A percentile compares a stretch with the other conserved stretches of the same genome.
These are phyloP conservation scores for Rhyacophila brunnea DNA, from an alignment of 1,140 invertebrate species.

Conservation along the genomic window DNA sequence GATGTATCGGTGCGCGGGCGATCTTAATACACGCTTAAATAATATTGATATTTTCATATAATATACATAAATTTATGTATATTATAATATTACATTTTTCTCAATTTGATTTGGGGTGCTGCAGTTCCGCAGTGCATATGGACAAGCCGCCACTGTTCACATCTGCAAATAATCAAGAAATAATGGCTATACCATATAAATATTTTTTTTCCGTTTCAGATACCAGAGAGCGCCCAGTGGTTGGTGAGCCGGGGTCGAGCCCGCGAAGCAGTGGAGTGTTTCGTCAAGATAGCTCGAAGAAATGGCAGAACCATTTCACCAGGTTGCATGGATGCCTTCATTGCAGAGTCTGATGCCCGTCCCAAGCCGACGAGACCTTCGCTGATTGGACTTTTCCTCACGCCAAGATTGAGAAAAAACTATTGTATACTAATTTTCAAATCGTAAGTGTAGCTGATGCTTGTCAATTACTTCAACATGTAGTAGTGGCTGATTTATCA, in stretches of 20 bases:
- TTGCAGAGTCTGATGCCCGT: conserved; percentile 38
- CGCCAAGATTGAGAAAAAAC: conserved; percentile 56
- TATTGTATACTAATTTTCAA: conserved; percentile 58
- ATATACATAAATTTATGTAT: too few species aligned
- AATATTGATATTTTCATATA: too few species aligned
- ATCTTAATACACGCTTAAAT: too few species aligned
- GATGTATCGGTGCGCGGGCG: too few species aligned
- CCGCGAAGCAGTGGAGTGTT: conserved; percentile 56
- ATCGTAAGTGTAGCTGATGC: conserved; percentile 48
- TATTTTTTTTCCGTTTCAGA: conserved; percentile 18
- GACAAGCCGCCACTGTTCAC: too few species aligned
- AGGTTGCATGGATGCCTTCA: conserved; percentile 51
- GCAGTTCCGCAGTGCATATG: too few species aligned
- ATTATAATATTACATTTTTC: too few species aligned
- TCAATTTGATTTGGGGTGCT: too few species aligned
- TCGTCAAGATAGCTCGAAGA: conserved; percentile 56
- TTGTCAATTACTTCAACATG: background rate
- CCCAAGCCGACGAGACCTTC: conserved; percentile 38
- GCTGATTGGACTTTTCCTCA: conserved; percentile 55
- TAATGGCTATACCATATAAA: too few species aligned
- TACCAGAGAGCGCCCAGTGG: conserved; percentile 66
- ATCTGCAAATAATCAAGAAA: too few species aligned
- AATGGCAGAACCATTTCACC: conserved; percentile 54
- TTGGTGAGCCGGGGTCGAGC: conserved; percentile 58
- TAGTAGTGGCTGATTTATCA: too few species aligned